Base-by-base conservation (phyloP, 1,140 invertebrate species). In the Drosophila kepulauana region DNA sequence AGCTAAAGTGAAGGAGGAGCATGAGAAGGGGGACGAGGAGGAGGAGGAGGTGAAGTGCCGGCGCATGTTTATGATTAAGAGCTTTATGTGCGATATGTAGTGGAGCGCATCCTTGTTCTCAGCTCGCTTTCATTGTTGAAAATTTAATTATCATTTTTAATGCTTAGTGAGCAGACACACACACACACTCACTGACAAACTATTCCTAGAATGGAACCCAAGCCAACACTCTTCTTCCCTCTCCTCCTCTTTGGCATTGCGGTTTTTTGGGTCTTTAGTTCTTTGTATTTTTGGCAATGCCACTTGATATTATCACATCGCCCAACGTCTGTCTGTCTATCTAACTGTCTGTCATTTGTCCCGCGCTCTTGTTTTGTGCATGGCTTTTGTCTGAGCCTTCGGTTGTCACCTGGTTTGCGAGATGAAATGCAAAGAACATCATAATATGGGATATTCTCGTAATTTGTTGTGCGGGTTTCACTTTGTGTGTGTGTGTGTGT, bases 61-160 rank as follows among this genome's bases (percentile, higher is more conserved):
- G 78, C 86, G 85, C 85, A 88, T 88, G 85, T 88, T 88, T 89
- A 82, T 88, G 85, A 88, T 88, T 89, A 88, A 88, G 85, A 89
- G 86, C 85, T 75, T 81, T 85, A 73, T 57, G 54, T 67, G 46
- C 65, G 66, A 54, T 68, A 69, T 62, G 65, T 65, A 61, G 61
- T 65, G 58, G 57, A 61, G 63, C 69, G 69, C 71, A 54, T 74
- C 64, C 67, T 78, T 72, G 61, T 73, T 59, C 78, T 76, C 77
- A 75, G 35, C 86, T 75, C 73, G 67, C 66, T 84, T 81, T 84
- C 85, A 89, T 88, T 88, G 85, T 88, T 88, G 82, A 89, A 88
- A 88, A 88, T 88, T 88, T 88, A 88, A 88, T 88, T 88, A 88
- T 88, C 84, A 89, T 88, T 78, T 78, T 88, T 88, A 88, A 89